Percentiles rank a stretch among this genome's conserved stretches.
Evolutionary conservation across 2,888 invertebrate genomes (phyloP).

Genomic region (Micoletzkya japonica): DNA sequence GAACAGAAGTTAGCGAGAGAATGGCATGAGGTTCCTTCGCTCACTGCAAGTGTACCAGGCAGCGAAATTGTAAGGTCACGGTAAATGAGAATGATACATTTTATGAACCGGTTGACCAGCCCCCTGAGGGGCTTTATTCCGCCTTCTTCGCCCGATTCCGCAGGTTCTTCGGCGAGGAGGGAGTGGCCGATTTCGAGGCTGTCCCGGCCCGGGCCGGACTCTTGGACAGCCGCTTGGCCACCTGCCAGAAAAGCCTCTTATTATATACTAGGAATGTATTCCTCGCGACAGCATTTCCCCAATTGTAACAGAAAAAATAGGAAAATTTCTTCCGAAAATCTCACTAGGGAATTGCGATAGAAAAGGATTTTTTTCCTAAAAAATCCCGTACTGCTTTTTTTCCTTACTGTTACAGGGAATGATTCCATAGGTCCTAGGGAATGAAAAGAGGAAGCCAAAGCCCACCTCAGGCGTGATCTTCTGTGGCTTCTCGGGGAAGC

Average conservation of each 20-base stretch:
- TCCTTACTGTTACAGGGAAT: too few species aligned
- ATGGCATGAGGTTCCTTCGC: too few species aligned
- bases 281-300: neutral
- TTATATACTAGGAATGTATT: neutral
- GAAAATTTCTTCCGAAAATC: neutral
- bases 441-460: neutral
- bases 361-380: neutral
- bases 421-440: too few species aligned
- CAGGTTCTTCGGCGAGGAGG: slow-evolving; percentile 10
- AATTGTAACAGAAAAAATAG: neutral
- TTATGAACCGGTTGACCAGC: too few species aligned
- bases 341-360: neutral
- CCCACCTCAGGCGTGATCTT: slow-evolving; percentile 7
- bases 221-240: neutral
- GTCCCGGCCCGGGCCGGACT: slow-evolving; percentile 13
- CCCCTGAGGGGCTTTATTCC: too few species aligned
- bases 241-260: neutral
- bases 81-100: too few species aligned
- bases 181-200: neutral
- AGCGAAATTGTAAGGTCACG: too few species aligned
- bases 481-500: slow-evolving; percentile 10
- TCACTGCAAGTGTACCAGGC: too few species aligned
- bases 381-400: neutral
- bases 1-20: too few species aligned
- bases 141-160: slow-evolving; percentile 17